Conservation (phyloP, 2,113 vertebrate genomes). For the Eulacestoma nigropectus region DNA sequence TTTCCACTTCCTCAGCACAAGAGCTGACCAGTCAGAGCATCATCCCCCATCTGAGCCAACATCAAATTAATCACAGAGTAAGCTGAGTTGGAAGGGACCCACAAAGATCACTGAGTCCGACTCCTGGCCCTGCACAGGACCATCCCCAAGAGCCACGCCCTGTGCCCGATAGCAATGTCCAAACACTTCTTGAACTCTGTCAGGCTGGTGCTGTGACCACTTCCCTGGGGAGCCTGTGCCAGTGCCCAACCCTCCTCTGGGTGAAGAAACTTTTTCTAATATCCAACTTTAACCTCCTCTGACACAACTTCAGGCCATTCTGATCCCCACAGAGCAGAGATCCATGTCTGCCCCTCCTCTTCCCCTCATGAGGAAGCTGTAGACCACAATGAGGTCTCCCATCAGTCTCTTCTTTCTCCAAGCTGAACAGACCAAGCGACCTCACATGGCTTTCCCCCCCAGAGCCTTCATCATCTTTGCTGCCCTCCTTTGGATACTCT, state of each 20-base stretch:
- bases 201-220: background rate
- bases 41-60: rapidly evolving
- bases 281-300: background rate
- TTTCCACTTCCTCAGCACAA: background rate
- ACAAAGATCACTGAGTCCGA: background rate
- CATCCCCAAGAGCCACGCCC: background rate
- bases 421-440: background rate
- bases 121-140: background rate
- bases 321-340: background rate
- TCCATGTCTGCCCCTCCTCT: background rate
- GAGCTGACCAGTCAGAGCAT: background rate
- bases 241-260: background rate
- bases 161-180: rapidly evolving
- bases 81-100: background rate
- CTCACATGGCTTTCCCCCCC: background rate
- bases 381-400: background rate
- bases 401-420: background rate
- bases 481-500: background rate
- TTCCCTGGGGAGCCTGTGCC: background rate
- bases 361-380: background rate
- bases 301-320: background rate
- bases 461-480: background rate
- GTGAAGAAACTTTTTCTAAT: background rate
- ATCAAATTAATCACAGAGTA: background rate
- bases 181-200: background rate